Evolutionary conservation across 2,888 invertebrate genomes (phyloP), one percentile per base, ranked within the genome.

Genomic region (Sturmia bella): DNA sequence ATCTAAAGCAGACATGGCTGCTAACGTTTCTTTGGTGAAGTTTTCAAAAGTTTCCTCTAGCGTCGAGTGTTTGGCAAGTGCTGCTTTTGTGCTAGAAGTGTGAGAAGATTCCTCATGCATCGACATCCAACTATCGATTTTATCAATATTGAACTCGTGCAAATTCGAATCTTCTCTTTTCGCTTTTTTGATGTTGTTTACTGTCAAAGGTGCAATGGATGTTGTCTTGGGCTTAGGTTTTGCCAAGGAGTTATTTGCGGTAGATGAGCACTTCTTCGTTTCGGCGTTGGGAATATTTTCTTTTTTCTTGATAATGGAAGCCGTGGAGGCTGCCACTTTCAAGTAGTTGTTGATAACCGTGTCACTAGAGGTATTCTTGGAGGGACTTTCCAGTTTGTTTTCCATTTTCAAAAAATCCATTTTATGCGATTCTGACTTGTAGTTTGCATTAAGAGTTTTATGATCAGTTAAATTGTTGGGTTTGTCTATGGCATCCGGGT

Each of bases 121-220:
- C 9, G 91, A 90, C 90, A 91, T 91, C 91, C 91, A 91, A 73
- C 89, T 90, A 68, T 91, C 91, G 37, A 91, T 88, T 84, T 91
- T 91, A 77, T 91, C 91, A 77, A 91, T 85, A 85, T 91, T 89
- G 74, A 91, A 91, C 73, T 91, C 91, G 61, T 87, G 88, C 5
- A 91, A 80, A 79, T 89, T 90, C 0, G 89, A 87, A 68, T 91
- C 90, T 77, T 91, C 89, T 1, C 90, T 85, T 48, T 86, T 85
- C 13, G 89, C 86, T 66, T 88, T 88, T 80, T 78, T 78, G 3
- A 78, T 78, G 13, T 78, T 82, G 43, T 82, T 82, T 64, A 78
- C 78, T 0, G 82, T 82, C 50, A 78, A 43, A 3, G 78, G 17
- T 9, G 74, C 78, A 50, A 82, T 48, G 41, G 73, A 15, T 21